Base-by-base conservation (phyloP, 2,888 invertebrate genomes). In the Acanthosoma haemorrhoidale region DNA sequence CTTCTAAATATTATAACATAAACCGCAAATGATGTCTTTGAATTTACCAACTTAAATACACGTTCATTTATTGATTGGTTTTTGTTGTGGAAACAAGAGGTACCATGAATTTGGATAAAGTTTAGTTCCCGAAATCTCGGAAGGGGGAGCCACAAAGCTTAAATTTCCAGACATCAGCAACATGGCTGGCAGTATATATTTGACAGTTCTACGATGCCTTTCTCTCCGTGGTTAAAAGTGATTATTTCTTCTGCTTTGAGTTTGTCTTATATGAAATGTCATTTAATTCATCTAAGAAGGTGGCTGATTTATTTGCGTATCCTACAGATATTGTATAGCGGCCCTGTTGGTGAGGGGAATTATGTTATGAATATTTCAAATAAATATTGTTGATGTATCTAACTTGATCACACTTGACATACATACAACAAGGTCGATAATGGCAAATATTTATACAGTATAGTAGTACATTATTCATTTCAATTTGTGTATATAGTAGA, bases 111-210 rank as follows among this genome's bases (percentile, higher is more conserved):
- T n/a, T n/a, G n/a, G n/a, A n/a, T n/a, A n/a, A n/a, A n/a, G 25
- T 51, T 63, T 64, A 64, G 41, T 64, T 64, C 64, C 9, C 4
- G 21, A 5, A 4, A 39, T 8, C 29, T 16, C 25, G 38, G 1
- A 39, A 25, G 64, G 41, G 70, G 31, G 64, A 51, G 57, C 63
- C 68, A 73, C 70, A 29, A 61, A 38, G 73, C 71, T 73, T 90
- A 90, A 81, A 90, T 88, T 87, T 87, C 86, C 87, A 86, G 87
- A 87, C 87, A 86, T 86, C 86, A 85, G 86, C 90, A 91, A 90
- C 87, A 92, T 92, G 91, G 92, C 91, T 91, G 92, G 89, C 93
- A 94, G 92, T 95, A 94, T 94, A 94, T 90, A 94, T 92, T 90
- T 91, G 90, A 89, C 87, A 86, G 86, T 87, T 86, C 86, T 82